phyloP scores from a whole-genome alignment of 2,797 vertebrate genomes.

The Cynodonichthys magdalenae region DNA sequence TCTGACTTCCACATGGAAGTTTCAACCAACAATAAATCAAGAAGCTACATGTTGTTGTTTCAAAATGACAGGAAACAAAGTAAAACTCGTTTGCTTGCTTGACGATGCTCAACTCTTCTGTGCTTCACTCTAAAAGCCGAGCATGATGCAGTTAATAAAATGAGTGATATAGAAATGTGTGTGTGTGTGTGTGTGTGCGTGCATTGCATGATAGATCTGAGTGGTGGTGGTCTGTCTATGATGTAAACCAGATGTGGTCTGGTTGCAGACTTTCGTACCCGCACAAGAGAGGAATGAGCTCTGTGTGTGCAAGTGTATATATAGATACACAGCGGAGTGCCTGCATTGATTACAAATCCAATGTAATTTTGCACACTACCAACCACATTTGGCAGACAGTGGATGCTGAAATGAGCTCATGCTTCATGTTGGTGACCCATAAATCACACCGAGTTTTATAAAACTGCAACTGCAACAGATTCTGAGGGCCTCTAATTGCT shows the following conservation, averaged over 20 bases:
- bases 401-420: constrained; percentile 66
- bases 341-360: constrained; percentile 72
- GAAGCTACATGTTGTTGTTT: constrained; percentile 6
- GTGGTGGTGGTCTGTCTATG: constrained; percentile 65
- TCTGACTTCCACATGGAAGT: constrained; percentile 16
- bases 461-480: constrained; percentile 39
- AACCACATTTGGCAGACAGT: constrained; percentile 63
- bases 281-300: constrained; percentile 55
- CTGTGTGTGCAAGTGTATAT: constrained; percentile 37
- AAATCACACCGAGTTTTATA: constrained; percentile 58
- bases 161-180: constrained; percentile 41
- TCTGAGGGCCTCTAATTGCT: constrained; percentile 10
- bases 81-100: constrained; percentile 33
- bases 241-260: constrained; percentile 82
- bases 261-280: constrained; percentile 67
- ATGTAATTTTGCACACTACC: constrained; percentile 67
- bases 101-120: constrained; percentile 60
- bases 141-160: constrained; percentile 59
- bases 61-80: constrained; percentile 25
- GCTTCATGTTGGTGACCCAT: constrained; percentile 54
- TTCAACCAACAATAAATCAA: constrained; percentile 19
- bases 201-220: constrained; percentile 54
- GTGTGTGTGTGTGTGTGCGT: constrained; percentile 35
- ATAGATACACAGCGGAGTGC: constrained; percentile 39
- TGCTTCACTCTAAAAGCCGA: constrained; percentile 43